These are phyloP conservation scores for Brachionus asplanchnoidis DNA, from an alignment of 1,140 invertebrate genomes.

Conservation along the genomic window DNA sequence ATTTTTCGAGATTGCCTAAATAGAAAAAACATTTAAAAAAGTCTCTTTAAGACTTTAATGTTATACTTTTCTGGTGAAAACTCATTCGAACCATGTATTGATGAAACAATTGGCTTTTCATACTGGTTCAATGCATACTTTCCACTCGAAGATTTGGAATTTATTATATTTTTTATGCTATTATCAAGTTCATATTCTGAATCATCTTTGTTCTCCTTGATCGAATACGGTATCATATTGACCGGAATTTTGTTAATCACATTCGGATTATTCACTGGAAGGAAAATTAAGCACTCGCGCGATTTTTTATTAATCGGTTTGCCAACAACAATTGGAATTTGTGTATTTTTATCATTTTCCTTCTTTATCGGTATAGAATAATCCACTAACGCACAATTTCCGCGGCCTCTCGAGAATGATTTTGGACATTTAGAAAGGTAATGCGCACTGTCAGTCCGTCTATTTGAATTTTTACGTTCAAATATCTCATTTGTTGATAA, in stretches of 20 bases:
- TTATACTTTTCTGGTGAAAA: not conserved
- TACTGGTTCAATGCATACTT: not conserved
- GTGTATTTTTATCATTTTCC: not conserved
- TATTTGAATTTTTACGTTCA: not conserved
- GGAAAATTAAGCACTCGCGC: not conserved
- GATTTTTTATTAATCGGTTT: not conserved
- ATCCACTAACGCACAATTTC: not conserved
- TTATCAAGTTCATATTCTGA: not conserved
- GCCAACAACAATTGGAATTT: slow-evolving; percentile 1
- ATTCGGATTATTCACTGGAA: slow-evolving; percentile 16
- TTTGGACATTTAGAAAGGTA: not conserved
- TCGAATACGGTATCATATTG: not conserved
- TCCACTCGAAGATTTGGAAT: not conserved
- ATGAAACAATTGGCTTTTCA: not conserved
- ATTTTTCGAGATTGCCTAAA: slow-evolving; percentile 1
- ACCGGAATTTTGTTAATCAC: not conserved
- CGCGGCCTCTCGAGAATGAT: not conserved
- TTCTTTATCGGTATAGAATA: not conserved
- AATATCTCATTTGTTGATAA: slow-evolving; percentile 13
- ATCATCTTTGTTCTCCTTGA: not conserved
- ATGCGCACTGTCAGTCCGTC: not conserved
- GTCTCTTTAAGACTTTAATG: not conserved
- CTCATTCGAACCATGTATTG: not conserved
- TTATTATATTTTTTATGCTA: not conserved
- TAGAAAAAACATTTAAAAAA: slow-evolving; percentile 1